These are phyloP conservation scores for Sycophaga agraensis DNA, from an alignment of 1,140 invertebrate species.

Conservation along the genomic window DNA sequence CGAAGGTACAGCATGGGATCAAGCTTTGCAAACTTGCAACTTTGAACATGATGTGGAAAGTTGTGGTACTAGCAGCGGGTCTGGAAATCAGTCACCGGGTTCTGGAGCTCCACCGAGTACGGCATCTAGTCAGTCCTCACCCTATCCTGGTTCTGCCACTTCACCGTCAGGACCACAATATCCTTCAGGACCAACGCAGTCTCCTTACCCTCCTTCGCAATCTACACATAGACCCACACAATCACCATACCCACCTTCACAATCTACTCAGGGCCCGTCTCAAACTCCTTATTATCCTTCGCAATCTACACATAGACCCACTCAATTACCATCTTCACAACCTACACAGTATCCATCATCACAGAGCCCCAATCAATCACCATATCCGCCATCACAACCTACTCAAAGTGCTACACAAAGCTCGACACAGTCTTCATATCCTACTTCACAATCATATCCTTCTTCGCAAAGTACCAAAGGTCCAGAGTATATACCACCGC, in stretches of 20 bases:
- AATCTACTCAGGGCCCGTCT: not conserved
- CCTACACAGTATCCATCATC: not conserved
- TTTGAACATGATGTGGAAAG: conserved; percentile 43
- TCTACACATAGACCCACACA: not conserved
- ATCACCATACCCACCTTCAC: not conserved
- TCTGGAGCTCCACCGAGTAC: not conserved
- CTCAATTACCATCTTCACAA: not conserved
- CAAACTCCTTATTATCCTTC: not conserved
- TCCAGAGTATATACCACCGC: conserved; percentile 23
- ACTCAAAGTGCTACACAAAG: not conserved
- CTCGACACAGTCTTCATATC: conserved; percentile 30
- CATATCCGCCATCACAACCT: conserved; percentile 31
- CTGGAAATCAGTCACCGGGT: too few species aligned
- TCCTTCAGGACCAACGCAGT: too few species aligned
- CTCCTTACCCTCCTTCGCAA: not conserved
- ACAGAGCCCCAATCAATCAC: not conserved
- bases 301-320: conserved; percentile 2
- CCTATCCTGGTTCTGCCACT: too few species aligned
- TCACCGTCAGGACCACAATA: too few species aligned
- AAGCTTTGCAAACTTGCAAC: conserved; percentile 66
- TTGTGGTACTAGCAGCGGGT: conserved; percentile 29
- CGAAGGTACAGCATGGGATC: conserved; percentile 73
- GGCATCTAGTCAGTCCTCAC: too few species aligned
- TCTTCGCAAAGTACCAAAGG: conserved; percentile 9
- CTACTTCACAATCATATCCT: not conserved